Conservation (phyloP, 2,113 vertebrate genomes). For the Tautogolabrus adspersus region DNA sequence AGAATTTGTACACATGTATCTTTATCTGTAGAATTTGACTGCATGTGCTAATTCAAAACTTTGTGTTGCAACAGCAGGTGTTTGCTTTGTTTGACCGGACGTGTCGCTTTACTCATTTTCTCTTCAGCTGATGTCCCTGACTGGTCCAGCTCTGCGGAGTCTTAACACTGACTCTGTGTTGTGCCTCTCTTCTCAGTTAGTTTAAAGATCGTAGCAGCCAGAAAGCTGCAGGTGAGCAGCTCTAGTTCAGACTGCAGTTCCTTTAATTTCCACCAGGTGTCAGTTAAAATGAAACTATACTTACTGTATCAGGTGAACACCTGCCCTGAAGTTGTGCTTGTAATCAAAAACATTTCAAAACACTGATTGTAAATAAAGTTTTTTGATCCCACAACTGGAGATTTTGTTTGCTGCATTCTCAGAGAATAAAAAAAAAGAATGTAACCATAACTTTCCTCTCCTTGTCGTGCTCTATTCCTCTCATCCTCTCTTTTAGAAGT, state of each 20-base stretch:
- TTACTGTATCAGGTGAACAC: background rate
- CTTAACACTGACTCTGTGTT: background rate
- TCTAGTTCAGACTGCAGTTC: background rate
- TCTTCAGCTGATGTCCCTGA: no score
- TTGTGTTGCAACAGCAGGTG: background rate
- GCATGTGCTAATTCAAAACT: background rate
- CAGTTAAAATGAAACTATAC: background rate
- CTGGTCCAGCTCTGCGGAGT: background rate
- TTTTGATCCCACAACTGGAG: no score
- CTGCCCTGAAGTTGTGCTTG: background rate
- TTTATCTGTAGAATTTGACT: background rate
- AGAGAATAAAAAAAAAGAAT: no score
- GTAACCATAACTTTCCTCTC: no score
- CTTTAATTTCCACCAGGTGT: slow-evolving; percentile 17
- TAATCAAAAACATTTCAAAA: no score
- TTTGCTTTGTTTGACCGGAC: background rate
- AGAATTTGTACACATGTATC: background rate
- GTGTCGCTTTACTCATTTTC: background rate
- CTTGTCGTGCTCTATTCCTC: background rate
- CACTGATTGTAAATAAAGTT: no score
- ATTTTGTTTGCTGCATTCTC: background rate
- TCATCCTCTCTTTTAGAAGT: background rate
- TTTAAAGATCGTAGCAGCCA: background rate
- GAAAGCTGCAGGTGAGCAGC: background rate
- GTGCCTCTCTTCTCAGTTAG: background rate